A percentile compares a stretch with the other conserved stretches of the same genome.
Evolutionary conservation across 2,797 vertebrate genomes (phyloP).

Genomic region (Paguma larvata): DNA sequence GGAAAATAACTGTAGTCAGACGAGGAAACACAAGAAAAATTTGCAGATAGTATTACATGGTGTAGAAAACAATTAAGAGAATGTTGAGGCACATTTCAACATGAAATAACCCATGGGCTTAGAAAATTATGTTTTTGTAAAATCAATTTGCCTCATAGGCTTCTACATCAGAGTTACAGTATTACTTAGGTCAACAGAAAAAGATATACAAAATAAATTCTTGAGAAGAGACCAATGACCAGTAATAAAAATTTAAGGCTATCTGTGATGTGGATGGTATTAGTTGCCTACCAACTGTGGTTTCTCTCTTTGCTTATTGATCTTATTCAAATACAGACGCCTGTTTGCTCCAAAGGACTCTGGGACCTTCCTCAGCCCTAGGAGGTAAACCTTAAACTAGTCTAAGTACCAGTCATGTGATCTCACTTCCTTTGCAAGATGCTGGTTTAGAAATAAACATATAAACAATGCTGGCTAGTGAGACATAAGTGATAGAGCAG

Average conservation of each 20-base stretch:
- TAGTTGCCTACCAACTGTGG: neutral
- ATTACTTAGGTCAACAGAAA: neutral
- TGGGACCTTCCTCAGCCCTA: neutral
- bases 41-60: neutral
- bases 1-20: slow-evolving; percentile 13
- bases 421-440: slow-evolving; percentile 2
- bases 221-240: neutral
- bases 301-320: slow-evolving; percentile 6
- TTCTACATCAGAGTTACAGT: neutral
- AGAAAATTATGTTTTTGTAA: slow-evolving; percentile 27
- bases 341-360: slow-evolving; percentile 39
- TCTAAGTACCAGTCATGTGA: neutral
- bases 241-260: slow-evolving; percentile 46
- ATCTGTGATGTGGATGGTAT: neutral
- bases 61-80: slow-evolving; percentile 42
- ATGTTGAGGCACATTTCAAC: neutral
- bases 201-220: slow-evolving; percentile 6
- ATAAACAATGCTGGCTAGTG: slow-evolving; percentile 25
- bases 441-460: slow-evolving; percentile 52
- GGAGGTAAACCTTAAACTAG: neutral
- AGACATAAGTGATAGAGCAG: neutral
- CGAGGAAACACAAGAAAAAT: slow-evolving; percentile 33
- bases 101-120: slow-evolving; percentile 8
- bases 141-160: slow-evolving; percentile 16
- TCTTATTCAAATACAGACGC: slow-evolving; percentile 23